These are phyloP conservation scores for Drosophila acutilabella DNA, from an alignment of 2,888 invertebrate genomes.

Conservation along the genomic window DNA sequence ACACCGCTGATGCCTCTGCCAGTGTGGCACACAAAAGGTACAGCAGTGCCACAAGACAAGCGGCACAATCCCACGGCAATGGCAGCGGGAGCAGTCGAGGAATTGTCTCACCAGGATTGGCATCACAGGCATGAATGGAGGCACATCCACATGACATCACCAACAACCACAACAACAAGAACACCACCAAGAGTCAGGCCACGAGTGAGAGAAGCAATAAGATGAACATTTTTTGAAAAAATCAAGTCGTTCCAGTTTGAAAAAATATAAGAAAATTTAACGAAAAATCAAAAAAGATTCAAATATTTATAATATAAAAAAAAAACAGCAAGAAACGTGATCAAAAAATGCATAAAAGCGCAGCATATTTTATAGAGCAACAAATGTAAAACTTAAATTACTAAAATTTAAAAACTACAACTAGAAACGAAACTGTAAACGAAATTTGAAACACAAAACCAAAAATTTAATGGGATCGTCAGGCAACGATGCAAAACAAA, in stretches of 20 bases:
- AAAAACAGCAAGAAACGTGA: conserved; percentile 76
- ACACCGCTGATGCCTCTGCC: conserved; percentile 12
- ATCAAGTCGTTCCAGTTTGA: conserved; percentile 78
- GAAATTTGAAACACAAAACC: conserved; percentile 45
- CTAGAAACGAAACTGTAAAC: conserved; percentile 52
- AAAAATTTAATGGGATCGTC: conserved; percentile 58
- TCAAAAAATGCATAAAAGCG: conserved; percentile 60
- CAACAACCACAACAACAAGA: conserved; percentile 46
- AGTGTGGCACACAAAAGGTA: conserved; percentile 36
- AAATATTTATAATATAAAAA: conserved; percentile 55
- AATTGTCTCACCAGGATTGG: conserved; percentile 33
- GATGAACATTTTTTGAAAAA: conserved; percentile 52
- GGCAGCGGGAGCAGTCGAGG: conserved; percentile 22
- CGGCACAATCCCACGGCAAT: conserved; percentile 22
- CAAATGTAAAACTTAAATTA: conserved; percentile 44
- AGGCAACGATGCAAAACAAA: conserved; percentile 74
- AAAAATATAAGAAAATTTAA: conserved; percentile 36
- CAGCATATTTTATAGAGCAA: conserved; percentile 74
- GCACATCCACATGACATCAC: conserved; percentile 18
- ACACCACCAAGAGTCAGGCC: conserved; percentile 46
- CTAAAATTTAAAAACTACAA: conserved; percentile 39
- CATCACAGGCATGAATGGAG: conserved; percentile 48
- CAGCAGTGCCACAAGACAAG: conserved; percentile 28
- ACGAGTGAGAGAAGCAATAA: conserved; percentile 62
- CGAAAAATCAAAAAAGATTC: conserved; percentile 16